Evolutionary conservation across 2,888 invertebrate genomes (phyloP).

Genomic region (Incurvaria masculella): DNA sequence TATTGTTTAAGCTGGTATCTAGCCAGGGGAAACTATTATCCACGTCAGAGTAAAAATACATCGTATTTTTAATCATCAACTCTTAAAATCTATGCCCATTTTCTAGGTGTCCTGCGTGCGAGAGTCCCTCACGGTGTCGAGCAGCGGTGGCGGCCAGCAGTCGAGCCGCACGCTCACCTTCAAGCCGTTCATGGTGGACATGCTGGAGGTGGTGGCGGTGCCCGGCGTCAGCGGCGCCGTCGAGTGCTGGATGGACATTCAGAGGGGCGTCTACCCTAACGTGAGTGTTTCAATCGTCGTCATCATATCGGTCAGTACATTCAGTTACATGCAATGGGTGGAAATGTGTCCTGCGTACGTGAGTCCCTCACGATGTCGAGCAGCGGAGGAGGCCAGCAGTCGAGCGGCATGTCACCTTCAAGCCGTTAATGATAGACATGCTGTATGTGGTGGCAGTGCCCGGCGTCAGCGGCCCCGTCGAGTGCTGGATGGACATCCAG

Average conservation of each 20-base stretch:
- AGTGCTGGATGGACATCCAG: conserved; percentile 78
- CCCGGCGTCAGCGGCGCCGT: conserved; percentile 62
- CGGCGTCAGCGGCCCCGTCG: conserved; percentile 61
- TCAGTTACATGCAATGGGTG: too few relatives aligned
- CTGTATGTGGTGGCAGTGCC: conserved; percentile 65
- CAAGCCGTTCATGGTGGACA: conserved; percentile 66
- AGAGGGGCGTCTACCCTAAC: conserved; percentile 66
- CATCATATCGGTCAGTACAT: background rate
- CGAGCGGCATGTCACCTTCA: conserved; percentile 23
- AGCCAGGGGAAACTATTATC: too few relatives aligned
- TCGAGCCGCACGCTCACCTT: conserved; percentile 43
- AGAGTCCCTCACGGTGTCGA: conserved; percentile 37
- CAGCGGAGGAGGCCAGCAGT: conserved; percentile 6
- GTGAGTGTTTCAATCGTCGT: conserved; percentile 31
- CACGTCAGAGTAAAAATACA: too few relatives aligned
- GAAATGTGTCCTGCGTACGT: conserved; percentile 44
- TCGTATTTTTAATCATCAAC: too few relatives aligned
- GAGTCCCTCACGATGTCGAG: conserved; percentile 40
- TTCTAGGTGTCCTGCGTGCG: conserved; percentile 44
- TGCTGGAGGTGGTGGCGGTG: conserved; percentile 66
- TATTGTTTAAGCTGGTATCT: too few relatives aligned
- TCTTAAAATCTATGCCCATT: too few relatives aligned
- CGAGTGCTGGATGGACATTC: conserved; percentile 77
- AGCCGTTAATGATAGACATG: conserved; percentile 68
- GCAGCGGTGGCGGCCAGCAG: conserved; percentile 18